Evolutionary conservation across 2,888 invertebrate species (phyloP).

Genomic region (Meganola albula): DNA sequence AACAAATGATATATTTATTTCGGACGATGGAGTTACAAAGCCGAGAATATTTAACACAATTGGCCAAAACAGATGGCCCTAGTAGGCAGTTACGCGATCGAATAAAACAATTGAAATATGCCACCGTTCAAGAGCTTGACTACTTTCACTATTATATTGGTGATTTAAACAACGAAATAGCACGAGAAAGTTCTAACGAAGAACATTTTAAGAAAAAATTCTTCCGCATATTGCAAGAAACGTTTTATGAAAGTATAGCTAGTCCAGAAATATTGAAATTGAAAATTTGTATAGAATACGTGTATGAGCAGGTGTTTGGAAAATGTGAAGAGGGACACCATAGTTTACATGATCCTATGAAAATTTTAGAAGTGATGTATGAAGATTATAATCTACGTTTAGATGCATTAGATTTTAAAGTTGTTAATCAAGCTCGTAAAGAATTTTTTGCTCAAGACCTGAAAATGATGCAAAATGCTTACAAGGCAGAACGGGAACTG

Average conservation of each 20-base stretch:
- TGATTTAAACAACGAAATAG: conserved; percentile 49
- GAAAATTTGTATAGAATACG: conserved; percentile 69
- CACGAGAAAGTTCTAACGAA: conserved; percentile 58
- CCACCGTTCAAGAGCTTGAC: conserved; percentile 56
- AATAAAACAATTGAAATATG: conserved; percentile 51
- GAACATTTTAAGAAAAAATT: conserved; percentile 58
- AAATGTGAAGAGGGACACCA: conserved; percentile 70
- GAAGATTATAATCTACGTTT: conserved; percentile 64
- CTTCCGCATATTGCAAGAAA: conserved; percentile 57
- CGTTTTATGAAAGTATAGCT: conserved; percentile 62
- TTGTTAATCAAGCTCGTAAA: conserved; percentile 59
- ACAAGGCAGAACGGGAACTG: conserved; percentile 59
- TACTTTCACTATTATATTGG: conserved; percentile 68
- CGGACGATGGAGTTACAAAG: conserved; percentile 68
- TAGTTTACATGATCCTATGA: conserved; percentile 63
- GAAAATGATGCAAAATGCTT: conserved; percentile 62
- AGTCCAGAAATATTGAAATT: conserved; percentile 58
- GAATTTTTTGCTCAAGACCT: conserved; percentile 67
- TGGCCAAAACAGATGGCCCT: conserved; percentile 57
- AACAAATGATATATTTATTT: conserved; percentile 62
- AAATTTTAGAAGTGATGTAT: conserved; percentile 66
- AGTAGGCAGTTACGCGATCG: conserved; percentile 48
- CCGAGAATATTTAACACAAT: conserved; percentile 62
- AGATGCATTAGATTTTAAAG: conserved; percentile 62
- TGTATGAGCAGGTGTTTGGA: conserved; percentile 66